Conservation (phyloP, 2,113 vertebrate species). For the Dromiciops gliroides region DNA sequence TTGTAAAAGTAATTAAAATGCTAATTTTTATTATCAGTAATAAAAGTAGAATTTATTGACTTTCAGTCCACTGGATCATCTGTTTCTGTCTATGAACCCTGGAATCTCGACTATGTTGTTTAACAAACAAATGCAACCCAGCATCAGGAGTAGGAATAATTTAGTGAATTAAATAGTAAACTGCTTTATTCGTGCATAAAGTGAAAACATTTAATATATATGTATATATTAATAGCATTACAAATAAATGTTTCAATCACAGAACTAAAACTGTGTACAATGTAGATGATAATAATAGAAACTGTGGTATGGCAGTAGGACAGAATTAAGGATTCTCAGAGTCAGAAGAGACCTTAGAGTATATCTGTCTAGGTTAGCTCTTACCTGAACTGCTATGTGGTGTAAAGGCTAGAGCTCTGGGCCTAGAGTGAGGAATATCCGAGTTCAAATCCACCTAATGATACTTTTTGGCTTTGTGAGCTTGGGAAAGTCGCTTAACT, state of each 20-base stretch:
- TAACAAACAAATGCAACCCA: conserved; percentile 34
- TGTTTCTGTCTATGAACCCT: conserved; percentile 35
- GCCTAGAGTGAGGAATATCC: not conserved
- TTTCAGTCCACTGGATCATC: conserved; percentile 39
- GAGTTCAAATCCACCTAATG: not conserved
- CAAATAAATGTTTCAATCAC: not conserved
- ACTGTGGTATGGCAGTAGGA: not conserved
- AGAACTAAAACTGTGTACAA: not conserved
- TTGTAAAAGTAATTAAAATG: conserved; percentile 60
- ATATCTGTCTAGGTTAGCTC: not conserved
- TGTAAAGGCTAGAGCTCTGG: not conserved
- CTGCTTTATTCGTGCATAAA: not conserved
- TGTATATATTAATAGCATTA: not conserved
- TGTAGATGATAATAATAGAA: not conserved
- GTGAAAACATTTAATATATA: not conserved
- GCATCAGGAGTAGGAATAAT: not conserved
- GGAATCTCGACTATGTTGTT: conserved; percentile 29
- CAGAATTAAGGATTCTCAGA: not conserved
- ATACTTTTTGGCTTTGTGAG: not conserved
- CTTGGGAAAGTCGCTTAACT: not conserved
- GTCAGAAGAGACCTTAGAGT: not conserved
- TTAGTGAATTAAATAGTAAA: not conserved
- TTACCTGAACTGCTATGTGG: not conserved
- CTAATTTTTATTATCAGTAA: conserved; percentile 48
- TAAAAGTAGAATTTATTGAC: conserved; percentile 48